Evolutionary conservation across 2,888 invertebrate species (phyloP), one percentile per base, ranked within the genome.

Genomic region (Corbicula japonica): DNA sequence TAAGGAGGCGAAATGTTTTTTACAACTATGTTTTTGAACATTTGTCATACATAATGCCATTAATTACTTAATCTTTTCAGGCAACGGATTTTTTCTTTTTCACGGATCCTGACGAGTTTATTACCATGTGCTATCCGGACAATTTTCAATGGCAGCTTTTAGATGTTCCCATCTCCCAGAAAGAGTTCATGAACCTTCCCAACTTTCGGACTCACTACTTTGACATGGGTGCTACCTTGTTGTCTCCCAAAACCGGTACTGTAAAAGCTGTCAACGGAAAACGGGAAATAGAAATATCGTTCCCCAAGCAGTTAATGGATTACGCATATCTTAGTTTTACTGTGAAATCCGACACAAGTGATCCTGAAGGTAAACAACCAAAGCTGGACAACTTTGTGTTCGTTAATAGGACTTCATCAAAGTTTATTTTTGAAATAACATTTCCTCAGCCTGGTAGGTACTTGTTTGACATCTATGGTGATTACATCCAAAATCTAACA

Each of bases 131-230:
- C 65, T 82, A 79, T 8, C 88, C 89, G n/a, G 79, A 83, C 23
- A 76, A 86, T 41, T 71, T 76, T 15, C 68, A 66, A 12, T 89
- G 89, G 89, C 89, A 89, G 60, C 78, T 89, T 5, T 60, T 89
- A n/a, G 61, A 77, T 8, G 54, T 71, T n/a, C 79, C 85, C 0
- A 54, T 82, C 23, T 79, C 83, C 0, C 83, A 75, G 26, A 60
- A 73, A 5, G 73, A 82, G 21, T 89, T 87, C 48, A 74, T 84
- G 30, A 48, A 60, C 1, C 60, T 76, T 3, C 85, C 86, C 6
- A 79, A 83, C 62, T 60, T 84, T 15, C 77, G 81, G 34, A 86
- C 85, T 8, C 50, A 70, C 6, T 88, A 86, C 63, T 86, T 79
- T 34, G 68, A 82, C 10, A 68, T 85, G 26, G 73, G 79, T 21